Percentiles rank a stretch among this genome's conserved stretches.
phyloP scores from a whole-genome alignment of 1,140 invertebrate genomes.

The Idris sp. region DNA sequence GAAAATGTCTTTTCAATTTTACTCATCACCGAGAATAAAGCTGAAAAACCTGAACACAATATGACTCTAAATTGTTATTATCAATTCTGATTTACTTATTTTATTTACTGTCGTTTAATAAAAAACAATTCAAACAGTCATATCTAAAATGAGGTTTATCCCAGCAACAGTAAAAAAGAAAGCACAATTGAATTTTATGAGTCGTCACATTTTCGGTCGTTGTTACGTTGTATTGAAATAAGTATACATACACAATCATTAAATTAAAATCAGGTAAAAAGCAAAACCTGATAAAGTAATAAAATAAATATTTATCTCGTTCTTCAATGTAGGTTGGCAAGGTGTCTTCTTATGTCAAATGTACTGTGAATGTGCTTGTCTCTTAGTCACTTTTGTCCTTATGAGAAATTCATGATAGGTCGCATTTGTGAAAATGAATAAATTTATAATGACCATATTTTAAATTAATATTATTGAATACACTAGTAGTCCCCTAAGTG shows the following conservation, averaged over 20 bases:
- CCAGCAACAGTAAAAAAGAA: too few species aligned
- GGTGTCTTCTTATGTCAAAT: conserved; percentile 16
- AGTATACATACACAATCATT: too few species aligned
- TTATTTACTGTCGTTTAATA: too few species aligned
- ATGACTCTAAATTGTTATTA: too few species aligned
- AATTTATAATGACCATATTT: background rate
- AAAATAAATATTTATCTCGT: conserved; percentile 42
- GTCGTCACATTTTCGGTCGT: too few species aligned
- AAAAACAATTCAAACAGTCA: too few species aligned
- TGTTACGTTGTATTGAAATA: too few species aligned
- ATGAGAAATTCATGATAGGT: conserved; percentile 40
- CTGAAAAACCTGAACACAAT: too few species aligned
- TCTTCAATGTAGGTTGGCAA: conserved; percentile 15
- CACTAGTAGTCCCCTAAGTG: background rate
- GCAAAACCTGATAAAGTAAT: conserved; percentile 31
- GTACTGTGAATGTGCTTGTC: conserved; percentile 23
- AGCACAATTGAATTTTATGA: too few species aligned
- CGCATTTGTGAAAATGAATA: conserved; percentile 14
- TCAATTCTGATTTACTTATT: too few species aligned
- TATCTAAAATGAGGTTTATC: too few species aligned
- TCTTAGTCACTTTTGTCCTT: conserved; percentile 25
- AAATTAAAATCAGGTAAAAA: conserved; percentile 26
- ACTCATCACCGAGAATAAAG: too few species aligned
- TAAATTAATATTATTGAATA: background rate
- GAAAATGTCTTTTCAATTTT: background rate